Evolutionary conservation across 2,113 vertebrate genomes (phyloP), one percentile per base, ranked within the genome.

Genomic region (Stigmatopora argus): DNA sequence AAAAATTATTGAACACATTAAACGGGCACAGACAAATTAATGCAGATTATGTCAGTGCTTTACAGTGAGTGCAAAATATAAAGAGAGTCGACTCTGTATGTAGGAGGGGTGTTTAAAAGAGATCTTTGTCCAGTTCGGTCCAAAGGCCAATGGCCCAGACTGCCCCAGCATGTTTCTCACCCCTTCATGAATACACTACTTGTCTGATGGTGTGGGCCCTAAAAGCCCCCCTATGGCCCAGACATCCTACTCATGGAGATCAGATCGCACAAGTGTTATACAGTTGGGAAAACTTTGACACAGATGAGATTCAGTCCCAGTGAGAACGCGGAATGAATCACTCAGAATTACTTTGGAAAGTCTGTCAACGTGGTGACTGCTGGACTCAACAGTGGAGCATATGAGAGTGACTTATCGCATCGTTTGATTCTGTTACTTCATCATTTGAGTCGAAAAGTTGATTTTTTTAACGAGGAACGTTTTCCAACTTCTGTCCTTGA

Each of bases 81-180:
- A 85, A 86, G 83, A 78, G 87, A 87, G 78, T 87, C 81, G 67
- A 53, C 79, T 85, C 67, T 75, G 84, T 78, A 70, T 74, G 90
- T 92, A 86, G 91, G 90, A 87, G 82, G 85, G 46, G 62, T 17
- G 75, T 83, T 78, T 84, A 89, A 89, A 92, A 86, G 89, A 78
- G 85, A 85, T 84, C 91, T 91, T 92, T 92, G 90, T 92, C 77
- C 85, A 78, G 64, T 72, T 51, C 75, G 49, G 80, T 85, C 85
- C 77, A 81, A 72, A 88, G 87, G 85, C 82, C 83, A 86, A 79
- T 88, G 85, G 85, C 72, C 80, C 70, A 74, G 82, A 80, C 83
- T 17, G 59, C 88, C 90, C 90, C 89, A 89, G 90, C 88, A 90
- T 91, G 89, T 89, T 89, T 71, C 86, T 88, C 85, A 86, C 82